Evolutionary conservation across 2,113 vertebrate species (phyloP), one percentile per base, ranked within the genome.

Genomic region (Rynchops niger): DNA sequence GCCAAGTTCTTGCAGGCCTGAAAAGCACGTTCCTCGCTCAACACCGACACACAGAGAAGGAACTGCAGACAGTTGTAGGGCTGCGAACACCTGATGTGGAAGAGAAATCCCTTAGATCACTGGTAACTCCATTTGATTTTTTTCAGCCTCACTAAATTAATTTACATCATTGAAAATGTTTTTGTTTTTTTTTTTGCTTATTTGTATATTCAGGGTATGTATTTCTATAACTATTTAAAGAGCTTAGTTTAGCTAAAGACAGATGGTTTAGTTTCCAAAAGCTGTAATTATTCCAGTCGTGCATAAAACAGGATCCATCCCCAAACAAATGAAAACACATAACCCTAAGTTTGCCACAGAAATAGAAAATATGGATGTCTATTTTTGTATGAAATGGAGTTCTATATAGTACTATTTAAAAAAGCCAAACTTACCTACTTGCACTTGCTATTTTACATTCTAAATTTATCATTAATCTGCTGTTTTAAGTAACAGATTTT

Each of bases 371-470:
- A 92, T 53, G 49, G 66, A 94, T 97, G 91, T 95, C 82, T 98
- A 97, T 98, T 98, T 98, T 98, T 98, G 42, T 96, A 97, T 93
- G 59, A 97, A 86, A 98, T 80, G 5, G 86, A 97, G 83, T 95
- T 97, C 82, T 97, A 66, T 91, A 82, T 26, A 95, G 29, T 90
- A 90, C 94, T 98, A 96, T 97, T 98, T 98, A 90, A 47, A 76
- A 88, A 63, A 67, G 85, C 8, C 45, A 45, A 45, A 91, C 10
- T 73, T 70, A 79, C 18, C 56, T 97, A 86, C 81, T 96, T 97
- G 98, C 98, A 98, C 98, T 98, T 97, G 53, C 62, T 93, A 42
- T 89, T 96, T 98, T 98, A 95, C 95, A 95, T 97, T 96, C 80
- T 97, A 96, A 97, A 98, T 50, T 95, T 59, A 82, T 67, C 74